phyloP scores from a whole-genome alignment of 2,113 vertebrate species.

The Ornithorhynchus anatinus region DNA sequence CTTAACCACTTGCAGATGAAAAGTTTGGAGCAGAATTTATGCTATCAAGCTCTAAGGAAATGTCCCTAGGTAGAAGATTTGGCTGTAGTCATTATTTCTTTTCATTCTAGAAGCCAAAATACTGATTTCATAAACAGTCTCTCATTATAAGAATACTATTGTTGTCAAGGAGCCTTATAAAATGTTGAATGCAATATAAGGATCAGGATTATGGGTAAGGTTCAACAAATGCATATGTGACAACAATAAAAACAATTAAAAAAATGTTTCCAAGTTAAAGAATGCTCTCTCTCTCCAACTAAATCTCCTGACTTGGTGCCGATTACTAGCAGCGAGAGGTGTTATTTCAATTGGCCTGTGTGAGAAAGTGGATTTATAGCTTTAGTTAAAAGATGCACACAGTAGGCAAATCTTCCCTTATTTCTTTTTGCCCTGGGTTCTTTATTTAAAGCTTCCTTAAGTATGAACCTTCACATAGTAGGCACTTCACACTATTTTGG shows the following conservation, averaged over 20 bases:
- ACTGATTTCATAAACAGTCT: too few relatives aligned
- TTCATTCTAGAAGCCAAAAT: too few relatives aligned
- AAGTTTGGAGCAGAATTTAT: constrained; percentile 42
- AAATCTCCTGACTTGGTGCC: background rate
- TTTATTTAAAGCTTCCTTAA: constrained; percentile 21
- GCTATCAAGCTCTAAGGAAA: constrained; percentile 22
- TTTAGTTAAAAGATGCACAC: background rate
- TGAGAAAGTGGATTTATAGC: background rate
- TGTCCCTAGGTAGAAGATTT: constrained; percentile 21
- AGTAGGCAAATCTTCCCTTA: background rate
- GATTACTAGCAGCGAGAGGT: background rate
- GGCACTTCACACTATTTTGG: constrained; percentile 15
- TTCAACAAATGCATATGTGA: too few relatives aligned
- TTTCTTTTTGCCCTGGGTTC: background rate
- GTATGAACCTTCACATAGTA: constrained; percentile 37
- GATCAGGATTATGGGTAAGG: background rate
- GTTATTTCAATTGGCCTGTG: background rate
- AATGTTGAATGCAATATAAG: background rate
- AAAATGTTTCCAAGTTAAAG: too few relatives aligned
- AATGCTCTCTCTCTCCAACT: too few relatives aligned
- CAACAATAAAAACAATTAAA: too few relatives aligned
- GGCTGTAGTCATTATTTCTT: constrained; percentile 41
- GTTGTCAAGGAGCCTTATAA: background rate
- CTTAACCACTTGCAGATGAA: constrained; percentile 43
- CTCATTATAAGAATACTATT: background rate